These are phyloP conservation scores for Cephus sareptanus DNA, from an alignment of 2,888 invertebrate species.

Conservation along the genomic window DNA sequence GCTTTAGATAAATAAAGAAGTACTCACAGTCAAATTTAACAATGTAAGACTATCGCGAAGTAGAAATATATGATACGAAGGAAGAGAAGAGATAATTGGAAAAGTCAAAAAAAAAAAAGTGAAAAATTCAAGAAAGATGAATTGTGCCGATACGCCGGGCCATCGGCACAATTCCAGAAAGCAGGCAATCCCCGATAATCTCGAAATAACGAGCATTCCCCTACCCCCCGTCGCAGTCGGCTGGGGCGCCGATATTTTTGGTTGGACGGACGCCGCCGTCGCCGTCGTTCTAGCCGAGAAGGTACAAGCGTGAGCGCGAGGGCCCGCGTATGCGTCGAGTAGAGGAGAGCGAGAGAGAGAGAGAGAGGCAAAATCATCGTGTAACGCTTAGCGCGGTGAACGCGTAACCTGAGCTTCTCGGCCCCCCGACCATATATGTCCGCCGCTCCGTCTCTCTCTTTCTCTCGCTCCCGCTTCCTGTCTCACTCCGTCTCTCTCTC, in stretches of 20 bases:
- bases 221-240: slow-evolving; percentile 27
- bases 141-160: neutral
- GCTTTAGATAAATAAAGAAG: neutral
- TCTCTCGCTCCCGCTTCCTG: slow-evolving; percentile 16
- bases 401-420: slow-evolving; percentile 62
- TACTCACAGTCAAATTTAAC: neutral
- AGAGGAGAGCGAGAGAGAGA: neutral
- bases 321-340: neutral
- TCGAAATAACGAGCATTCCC: slow-evolving; percentile 54
- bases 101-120: neutral
- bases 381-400: slow-evolving; percentile 55
- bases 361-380: slow-evolving; percentile 28
- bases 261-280: slow-evolving; percentile 27
- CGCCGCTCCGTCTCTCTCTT: slow-evolving; percentile 54
- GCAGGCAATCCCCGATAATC: slow-evolving; percentile 55
- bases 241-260: slow-evolving; percentile 50
- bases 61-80: neutral
- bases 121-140: neutral
- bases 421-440: slow-evolving; percentile 65
- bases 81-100: neutral
- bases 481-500: slow-evolving; percentile 30
- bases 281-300: neutral
- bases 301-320: neutral
- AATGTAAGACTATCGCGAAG: neutral
- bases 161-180: slow-evolving; percentile 55